A percentile compares a stretch with the other conserved stretches of the same genome.
Conservation (phyloP, 53 echinoderm and acorn worm genomes). For the Actinopyga echinites region DNA sequence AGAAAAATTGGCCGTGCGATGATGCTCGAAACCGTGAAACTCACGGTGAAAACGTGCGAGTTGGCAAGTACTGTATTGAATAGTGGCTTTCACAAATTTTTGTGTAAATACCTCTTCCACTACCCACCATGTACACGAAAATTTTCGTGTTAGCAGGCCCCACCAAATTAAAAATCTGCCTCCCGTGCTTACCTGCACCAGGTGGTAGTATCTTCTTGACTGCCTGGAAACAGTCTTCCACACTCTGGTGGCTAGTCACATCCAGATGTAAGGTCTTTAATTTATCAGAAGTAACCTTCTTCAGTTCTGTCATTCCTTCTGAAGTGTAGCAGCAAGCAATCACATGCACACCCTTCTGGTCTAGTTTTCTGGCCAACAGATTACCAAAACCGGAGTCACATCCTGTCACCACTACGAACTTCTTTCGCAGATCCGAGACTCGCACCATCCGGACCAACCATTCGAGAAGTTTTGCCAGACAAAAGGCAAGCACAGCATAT, state of each 20-base stretch:
- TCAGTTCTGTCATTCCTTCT: slow-evolving; percentile 51
- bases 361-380: slow-evolving; percentile 61
- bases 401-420: slow-evolving; percentile 58
- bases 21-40: too few species aligned
- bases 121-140: too few species aligned
- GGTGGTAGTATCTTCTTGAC: slow-evolving; percentile 50
- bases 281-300: slow-evolving; percentile 43
- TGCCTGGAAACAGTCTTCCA: slow-evolving; percentile 52
- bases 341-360: slow-evolving; percentile 67
- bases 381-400: slow-evolving; percentile 85
- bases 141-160: too few species aligned
- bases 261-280: slow-evolving; percentile 49
- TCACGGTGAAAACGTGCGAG: too few species aligned
- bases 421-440: neutral
- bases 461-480: neutral
- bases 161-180: too few species aligned
- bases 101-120: too few species aligned
- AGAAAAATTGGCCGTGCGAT: too few species aligned
- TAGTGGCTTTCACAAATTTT: too few species aligned
- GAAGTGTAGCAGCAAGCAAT: too few species aligned
- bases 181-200: slow-evolving; percentile 55
- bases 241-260: slow-evolving; percentile 61
- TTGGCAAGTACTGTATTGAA: too few species aligned
- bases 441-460: slow-evolving; percentile 9
- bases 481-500: neutral